Base-by-base conservation (phyloP, 2,888 invertebrate genomes). In the Archips crataeganus region DNA sequence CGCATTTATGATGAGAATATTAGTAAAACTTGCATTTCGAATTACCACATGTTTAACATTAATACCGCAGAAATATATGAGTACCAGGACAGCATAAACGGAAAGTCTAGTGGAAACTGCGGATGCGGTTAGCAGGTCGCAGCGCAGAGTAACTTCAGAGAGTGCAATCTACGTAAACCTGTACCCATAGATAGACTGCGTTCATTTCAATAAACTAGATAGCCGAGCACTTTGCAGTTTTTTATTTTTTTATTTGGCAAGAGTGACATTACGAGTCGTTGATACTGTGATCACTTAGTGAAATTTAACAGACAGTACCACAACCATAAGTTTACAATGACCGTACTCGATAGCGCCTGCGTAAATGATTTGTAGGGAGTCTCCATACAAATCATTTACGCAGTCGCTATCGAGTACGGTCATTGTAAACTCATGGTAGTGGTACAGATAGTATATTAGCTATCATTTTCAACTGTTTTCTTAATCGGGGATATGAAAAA, bases 121-220 rank as follows among this genome's bases (percentile, higher is more conserved):
- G 39, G 49, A 39, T 32, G 57, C 57, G 57, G 71, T 72, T 70
- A 69, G 57, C 67, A 72, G 70, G 72, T 65, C 57, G 49, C 63
- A 36, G 60, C 39, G 66, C 51, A 67, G 61, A 51, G 42, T n/a
- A 72, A 61, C 39, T 65, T 71, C 45, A 13, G 51, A 39, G 36
- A 57, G 57, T 70, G 23, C 10, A 49, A n/a, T 60, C 42, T 15
- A 34, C 42, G 23, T 60, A 61, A 32, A 62, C 61, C 10, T 49
- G 23, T 32, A 13, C 8, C 10, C 23, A 23, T 10, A 47, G 23
- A n/a, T 23, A 47, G 23, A 45, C 4, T 32, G 5, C 49, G 4
- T 49, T 49, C 49, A 49, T 49, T 62, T 54, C 66, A 42, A 66
- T 42, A 66, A 66, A 23, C 61, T 23, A 49, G 23, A 61, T 11